Conservation (phyloP, 2,113 vertebrate genomes). For the Pseudonaja textilis region DNA sequence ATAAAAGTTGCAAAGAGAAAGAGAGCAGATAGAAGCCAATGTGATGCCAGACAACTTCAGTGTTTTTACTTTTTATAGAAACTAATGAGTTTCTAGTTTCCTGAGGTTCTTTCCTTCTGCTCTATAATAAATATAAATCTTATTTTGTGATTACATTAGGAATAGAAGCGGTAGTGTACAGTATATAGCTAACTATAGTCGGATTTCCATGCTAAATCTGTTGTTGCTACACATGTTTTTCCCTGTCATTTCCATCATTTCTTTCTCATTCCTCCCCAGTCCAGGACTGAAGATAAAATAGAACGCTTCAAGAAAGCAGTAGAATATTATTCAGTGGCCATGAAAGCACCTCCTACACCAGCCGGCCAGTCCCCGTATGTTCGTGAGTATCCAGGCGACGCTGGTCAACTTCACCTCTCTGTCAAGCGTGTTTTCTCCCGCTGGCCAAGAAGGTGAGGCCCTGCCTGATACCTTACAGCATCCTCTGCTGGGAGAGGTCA, state of each 20-base stretch:
- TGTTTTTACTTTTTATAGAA: not conserved
- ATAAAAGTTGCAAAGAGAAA: not conserved
- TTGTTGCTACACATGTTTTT: not conserved
- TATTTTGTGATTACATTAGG: not conserved
- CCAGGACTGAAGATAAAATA: constrained; percentile 90
- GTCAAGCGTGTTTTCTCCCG: constrained; percentile 27
- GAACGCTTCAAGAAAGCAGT: constrained; percentile 91
- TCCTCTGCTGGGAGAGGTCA: not conserved
- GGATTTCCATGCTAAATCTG: not conserved
- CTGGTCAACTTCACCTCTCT: constrained; percentile 32
- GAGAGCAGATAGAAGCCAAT: not conserved
- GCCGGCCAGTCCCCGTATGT: constrained; percentile 81
- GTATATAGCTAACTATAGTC: too few relatives aligned
- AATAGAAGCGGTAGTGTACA: not conserved
- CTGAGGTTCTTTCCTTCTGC: not conserved
- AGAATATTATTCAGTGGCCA: constrained; percentile 88
- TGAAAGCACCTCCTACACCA: constrained; percentile 80
- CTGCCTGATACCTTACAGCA: constrained; percentile 8
- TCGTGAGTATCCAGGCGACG: constrained; percentile 73
- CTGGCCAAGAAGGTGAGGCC: constrained; percentile 33
- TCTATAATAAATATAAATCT: not conserved
- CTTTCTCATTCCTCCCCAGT: constrained; percentile 64
- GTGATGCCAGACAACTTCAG: not conserved
- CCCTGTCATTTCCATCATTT: not conserved
- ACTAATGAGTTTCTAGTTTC: not conserved